Evolutionary conservation across 2,797 vertebrate species (phyloP).

Genomic region (Dicrostonyx torquatus): DNA sequence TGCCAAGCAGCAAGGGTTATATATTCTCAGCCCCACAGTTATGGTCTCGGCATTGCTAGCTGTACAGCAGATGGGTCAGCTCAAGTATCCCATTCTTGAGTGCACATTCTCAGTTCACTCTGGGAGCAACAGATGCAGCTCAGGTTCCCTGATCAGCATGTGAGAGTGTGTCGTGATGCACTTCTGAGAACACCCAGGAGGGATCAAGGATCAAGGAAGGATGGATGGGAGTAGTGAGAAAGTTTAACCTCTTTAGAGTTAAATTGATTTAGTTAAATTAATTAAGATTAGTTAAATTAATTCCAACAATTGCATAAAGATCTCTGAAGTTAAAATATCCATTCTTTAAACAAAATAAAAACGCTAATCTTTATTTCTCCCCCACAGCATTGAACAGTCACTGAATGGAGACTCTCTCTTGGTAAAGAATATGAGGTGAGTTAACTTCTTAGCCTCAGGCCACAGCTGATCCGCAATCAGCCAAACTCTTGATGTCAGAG

Average conservation of each 20-base stretch:
- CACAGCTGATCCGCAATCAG: not conserved
- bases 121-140: constrained; percentile 28
- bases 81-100: not conserved
- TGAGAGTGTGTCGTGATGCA: not conserved
- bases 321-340: not conserved
- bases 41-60: not conserved
- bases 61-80: not conserved
- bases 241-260: not conserved
- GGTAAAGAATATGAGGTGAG: not conserved
- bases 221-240: not conserved
- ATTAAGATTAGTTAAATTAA: not conserved
- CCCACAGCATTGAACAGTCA: not conserved
- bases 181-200: constrained; percentile 47
- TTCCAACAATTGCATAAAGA: not conserved
- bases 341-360: not conserved
- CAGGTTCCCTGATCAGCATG: constrained; percentile 40
- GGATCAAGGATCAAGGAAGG: not conserved
- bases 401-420: not conserved
- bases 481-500: not conserved
- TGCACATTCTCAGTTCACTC: constrained; percentile 7
- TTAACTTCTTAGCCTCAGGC: not conserved
- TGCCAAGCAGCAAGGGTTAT: not conserved
- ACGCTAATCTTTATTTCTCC: not conserved
- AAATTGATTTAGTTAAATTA: not conserved
- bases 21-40: not conserved